Percentiles rank a stretch among this genome's conserved stretches.
phyloP scores from a whole-genome alignment of 2,113 vertebrate species.

The Mus pahari region DNA sequence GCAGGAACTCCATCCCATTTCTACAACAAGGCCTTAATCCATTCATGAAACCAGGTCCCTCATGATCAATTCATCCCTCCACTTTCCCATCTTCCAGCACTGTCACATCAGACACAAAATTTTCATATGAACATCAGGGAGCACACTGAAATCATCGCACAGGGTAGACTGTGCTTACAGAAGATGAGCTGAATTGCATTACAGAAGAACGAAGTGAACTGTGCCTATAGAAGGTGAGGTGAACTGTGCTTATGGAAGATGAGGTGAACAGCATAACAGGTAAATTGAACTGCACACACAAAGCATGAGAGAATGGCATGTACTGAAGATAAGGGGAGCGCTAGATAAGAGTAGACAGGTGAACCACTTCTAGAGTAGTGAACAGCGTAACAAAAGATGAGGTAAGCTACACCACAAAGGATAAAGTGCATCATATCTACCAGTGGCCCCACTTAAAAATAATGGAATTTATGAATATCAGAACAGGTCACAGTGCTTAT shows the following conservation, averaged over 20 bases:
- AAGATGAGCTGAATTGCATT: background rate
- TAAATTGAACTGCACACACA: background rate
- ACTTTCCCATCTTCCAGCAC: background rate
- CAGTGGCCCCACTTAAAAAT: background rate
- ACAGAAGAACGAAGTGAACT: background rate
- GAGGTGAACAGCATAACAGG: background rate
- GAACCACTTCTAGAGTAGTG: background rate
- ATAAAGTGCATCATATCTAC: background rate
- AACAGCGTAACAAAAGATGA: background rate
- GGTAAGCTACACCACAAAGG: background rate
- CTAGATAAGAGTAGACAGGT: background rate
- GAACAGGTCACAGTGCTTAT: background rate
- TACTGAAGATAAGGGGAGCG: background rate
- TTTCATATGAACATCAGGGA: background rate
- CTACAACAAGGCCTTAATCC: too few species aligned
- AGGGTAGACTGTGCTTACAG: background rate
- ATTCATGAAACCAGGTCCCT: background rate
- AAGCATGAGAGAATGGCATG: background rate
- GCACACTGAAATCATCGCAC: background rate
- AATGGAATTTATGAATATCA: background rate
- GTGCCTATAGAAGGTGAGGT: too few species aligned
- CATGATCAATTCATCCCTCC: rapidly evolving
- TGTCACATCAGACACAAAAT: background rate
- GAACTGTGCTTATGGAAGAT: too few species aligned
- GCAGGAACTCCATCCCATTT: background rate